These are phyloP conservation scores for Nesometra sesokonis DNA, from an alignment of 35 echinoderm and acorn worm genomes.

Conservation along the genomic window DNA sequence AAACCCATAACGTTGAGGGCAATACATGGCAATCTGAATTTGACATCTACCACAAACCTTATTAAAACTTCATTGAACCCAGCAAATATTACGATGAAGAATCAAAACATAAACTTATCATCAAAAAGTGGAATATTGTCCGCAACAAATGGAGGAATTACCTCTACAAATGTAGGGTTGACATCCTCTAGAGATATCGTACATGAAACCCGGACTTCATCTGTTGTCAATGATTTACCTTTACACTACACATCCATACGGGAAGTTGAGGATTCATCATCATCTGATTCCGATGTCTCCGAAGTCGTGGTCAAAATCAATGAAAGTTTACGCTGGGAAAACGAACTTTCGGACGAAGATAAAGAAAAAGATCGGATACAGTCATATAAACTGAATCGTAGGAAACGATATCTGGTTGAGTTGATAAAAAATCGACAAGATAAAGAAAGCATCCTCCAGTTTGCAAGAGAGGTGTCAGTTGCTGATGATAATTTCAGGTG, in stretches of 20 bases:
- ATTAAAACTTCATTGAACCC: neutral
- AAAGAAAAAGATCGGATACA: slow-evolving; percentile 68
- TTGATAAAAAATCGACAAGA: slow-evolving; percentile 58
- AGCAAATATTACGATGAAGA: neutral
- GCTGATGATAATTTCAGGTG: neutral
- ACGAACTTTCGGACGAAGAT: slow-evolving; percentile 47
- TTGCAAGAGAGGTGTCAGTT: slow-evolving; percentile 51
- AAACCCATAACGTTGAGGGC: neutral
- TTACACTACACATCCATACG: neutral
- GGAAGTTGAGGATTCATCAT: neutral
- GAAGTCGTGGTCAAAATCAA: slow-evolving; percentile 29
- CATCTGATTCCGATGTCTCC: slow-evolving; percentile 25
- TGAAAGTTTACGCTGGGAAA: slow-evolving; percentile 90
- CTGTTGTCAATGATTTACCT: neutral
- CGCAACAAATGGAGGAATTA: neutral
- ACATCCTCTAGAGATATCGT: neutral
- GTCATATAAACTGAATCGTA: slow-evolving; percentile 79
- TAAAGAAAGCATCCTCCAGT: slow-evolving; percentile 68
- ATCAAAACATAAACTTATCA: no score
- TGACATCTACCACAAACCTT: neutral
- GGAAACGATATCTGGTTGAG: slow-evolving; percentile 82
- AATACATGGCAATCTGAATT: neutral
- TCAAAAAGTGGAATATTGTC: no score
- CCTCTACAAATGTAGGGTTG: neutral
- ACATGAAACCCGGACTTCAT: neutral